A percentile compares a stretch with the other conserved stretches of the same genome.
phyloP scores from a whole-genome alignment of 2,113 vertebrate species.

The Corydoras sp. region DNA sequence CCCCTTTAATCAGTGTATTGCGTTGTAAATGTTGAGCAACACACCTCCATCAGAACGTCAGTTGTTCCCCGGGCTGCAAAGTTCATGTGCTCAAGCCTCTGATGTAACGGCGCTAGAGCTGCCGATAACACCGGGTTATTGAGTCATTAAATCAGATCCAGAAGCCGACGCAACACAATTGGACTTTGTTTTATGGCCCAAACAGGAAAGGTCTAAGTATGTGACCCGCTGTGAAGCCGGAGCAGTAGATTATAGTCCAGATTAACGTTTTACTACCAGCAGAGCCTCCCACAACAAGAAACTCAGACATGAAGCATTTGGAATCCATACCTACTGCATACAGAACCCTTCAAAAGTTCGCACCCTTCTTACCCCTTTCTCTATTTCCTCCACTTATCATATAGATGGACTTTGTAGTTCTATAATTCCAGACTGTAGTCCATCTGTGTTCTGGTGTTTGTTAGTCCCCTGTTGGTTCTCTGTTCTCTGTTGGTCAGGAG shows the following conservation, averaged over 20 bases:
- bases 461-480: too few relatives aligned
- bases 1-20: too few relatives aligned
- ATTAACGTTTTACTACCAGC: slow-evolving; percentile 11
- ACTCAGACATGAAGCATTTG: not conserved
- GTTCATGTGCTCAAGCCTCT: not conserved
- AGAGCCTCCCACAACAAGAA: slow-evolving; percentile 14
- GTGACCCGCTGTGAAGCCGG: slow-evolving; percentile 33
- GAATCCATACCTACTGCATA: not conserved
- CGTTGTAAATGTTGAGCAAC: too few relatives aligned
- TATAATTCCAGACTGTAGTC: too few relatives aligned
- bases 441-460: too few relatives aligned
- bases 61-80: too few relatives aligned
- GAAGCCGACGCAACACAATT: slow-evolving; percentile 59
- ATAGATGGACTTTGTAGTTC: too few relatives aligned
- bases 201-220: slow-evolving; percentile 56
- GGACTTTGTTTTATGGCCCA: slow-evolving; percentile 49
- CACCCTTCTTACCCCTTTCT: not conserved
- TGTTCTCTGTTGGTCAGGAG: too few relatives aligned
- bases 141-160: slow-evolving; percentile 58
- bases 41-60: too few relatives aligned
- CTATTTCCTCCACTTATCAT: too few relatives aligned
- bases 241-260: slow-evolving; percentile 28
- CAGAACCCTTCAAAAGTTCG: not conserved
- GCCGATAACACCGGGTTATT: slow-evolving; percentile 40
- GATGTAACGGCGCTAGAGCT: slow-evolving; percentile 22